A percentile compares a stretch with the other conserved stretches of the same genome.
phyloP scores from a whole-genome alignment of 2,888 invertebrate species.

The Agonopterix arenella region DNA sequence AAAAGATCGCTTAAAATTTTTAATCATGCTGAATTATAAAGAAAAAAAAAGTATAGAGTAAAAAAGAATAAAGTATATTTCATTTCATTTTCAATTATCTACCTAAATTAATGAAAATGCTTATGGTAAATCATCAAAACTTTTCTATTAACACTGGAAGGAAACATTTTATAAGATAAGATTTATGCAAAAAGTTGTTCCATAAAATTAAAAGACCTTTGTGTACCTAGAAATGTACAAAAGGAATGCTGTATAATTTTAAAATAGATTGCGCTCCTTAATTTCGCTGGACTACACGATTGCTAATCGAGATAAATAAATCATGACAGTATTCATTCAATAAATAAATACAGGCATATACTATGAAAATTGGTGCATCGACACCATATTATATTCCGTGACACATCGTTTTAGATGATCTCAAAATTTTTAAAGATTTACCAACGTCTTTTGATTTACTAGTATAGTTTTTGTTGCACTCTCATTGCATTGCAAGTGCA shows the following conservation, averaged over 20 bases:
- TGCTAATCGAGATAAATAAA: constrained; percentile 5
- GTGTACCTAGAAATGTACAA: background rate
- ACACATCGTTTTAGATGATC: too few relatives aligned
- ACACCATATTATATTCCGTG: too few relatives aligned
- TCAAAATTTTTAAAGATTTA: too few relatives aligned
- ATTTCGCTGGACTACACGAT: background rate
- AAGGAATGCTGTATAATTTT: background rate
- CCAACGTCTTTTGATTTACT: too few relatives aligned
- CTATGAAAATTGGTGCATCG: too few relatives aligned
- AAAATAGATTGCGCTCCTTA: background rate
- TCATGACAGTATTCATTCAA: constrained; percentile 6
- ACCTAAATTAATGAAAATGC: constrained; percentile 19
- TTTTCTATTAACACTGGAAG: constrained; percentile 32
- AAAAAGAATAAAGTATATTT: too few relatives aligned
- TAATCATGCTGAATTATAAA: constrained; percentile 4
- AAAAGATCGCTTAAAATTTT: constrained; percentile 3
- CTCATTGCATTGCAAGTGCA: too few relatives aligned
- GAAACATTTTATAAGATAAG: constrained; percentile 32
- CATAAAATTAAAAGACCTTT: constrained; percentile 10
- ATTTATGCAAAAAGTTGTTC: constrained; percentile 38
- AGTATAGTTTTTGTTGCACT: too few relatives aligned
- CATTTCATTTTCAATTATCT: too few relatives aligned
- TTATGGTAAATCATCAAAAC: constrained; percentile 30
- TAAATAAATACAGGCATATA: background rate
- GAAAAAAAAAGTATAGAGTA: background rate